A percentile compares a stretch with the other conserved stretches of the same genome.
phyloP scores from a whole-genome alignment of 2,888 invertebrate species.

The Pachymerium ferrugineum region DNA sequence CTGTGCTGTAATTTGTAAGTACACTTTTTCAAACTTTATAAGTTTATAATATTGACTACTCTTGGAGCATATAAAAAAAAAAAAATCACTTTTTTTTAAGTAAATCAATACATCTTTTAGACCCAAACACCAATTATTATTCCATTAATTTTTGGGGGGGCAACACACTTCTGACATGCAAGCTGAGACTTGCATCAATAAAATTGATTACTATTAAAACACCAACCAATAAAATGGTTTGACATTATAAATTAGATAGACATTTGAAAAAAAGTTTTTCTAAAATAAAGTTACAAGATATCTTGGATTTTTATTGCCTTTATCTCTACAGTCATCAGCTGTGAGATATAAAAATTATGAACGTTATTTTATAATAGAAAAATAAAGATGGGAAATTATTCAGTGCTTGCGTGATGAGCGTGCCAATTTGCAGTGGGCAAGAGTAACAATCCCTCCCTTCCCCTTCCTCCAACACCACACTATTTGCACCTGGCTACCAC shows the following conservation, averaged over 20 bases:
- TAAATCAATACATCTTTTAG: constrained; percentile 6
- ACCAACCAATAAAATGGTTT: background rate
- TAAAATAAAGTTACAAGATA: background rate
- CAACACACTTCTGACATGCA: background rate
- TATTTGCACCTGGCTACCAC: constrained; percentile 3
- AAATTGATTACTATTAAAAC: constrained; percentile 4
- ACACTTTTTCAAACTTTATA: too few relatives aligned
- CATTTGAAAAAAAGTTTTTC: background rate
- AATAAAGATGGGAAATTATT: constrained; percentile 17
- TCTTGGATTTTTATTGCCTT: too few relatives aligned
- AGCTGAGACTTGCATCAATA: background rate
- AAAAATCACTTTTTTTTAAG: too few relatives aligned
- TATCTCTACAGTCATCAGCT: too few relatives aligned
- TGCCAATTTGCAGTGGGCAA: constrained; percentile 14
- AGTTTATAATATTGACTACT: too few relatives aligned
- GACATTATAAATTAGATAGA: background rate
- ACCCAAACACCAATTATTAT: background rate
- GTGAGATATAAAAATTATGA: background rate
- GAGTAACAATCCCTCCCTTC: background rate
- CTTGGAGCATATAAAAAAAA: too few relatives aligned
- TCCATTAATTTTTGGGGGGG: background rate
- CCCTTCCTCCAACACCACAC: background rate
- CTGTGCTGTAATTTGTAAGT: too few relatives aligned
- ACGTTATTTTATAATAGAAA: background rate
- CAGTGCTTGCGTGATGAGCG: background rate